A percentile compares a stretch with the other conserved stretches of the same genome.
Evolutionary conservation across 2,797 vertebrate species (phyloP).

Genomic region (Fratercula arctica): DNA sequence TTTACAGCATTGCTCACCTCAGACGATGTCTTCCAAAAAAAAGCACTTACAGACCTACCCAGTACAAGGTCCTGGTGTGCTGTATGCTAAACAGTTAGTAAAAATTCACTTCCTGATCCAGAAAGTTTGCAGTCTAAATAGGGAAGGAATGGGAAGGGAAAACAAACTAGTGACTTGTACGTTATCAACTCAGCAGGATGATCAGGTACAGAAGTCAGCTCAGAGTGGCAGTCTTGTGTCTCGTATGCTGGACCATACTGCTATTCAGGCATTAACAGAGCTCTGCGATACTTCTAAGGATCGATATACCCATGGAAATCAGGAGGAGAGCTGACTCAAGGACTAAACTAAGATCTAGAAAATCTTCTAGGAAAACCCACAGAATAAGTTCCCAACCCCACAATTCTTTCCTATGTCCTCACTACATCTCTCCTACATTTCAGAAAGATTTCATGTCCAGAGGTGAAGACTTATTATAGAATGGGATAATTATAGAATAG

Average conservation of each 20-base stretch:
- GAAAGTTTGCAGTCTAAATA: neutral
- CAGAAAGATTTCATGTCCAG: neutral
- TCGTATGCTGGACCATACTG: rapidly evolving
- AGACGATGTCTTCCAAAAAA: neutral
- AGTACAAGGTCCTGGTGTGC: neutral
- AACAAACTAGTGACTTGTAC: neutral
- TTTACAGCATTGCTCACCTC: neutral
- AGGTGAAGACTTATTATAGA: neutral
- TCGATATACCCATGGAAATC: neutral
- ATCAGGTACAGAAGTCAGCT: neutral
- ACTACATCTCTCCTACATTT: neutral
- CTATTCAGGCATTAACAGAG: neutral
- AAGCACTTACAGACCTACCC: neutral
- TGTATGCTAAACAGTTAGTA: neutral
- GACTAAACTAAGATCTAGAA: neutral
- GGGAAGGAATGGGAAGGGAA: neutral
- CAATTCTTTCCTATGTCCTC: neutral
- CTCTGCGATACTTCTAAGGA: neutral
- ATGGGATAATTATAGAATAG: neutral
- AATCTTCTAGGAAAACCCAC: neutral
- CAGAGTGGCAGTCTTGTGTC: neutral
- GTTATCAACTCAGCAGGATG: neutral
- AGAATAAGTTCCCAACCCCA: neutral
- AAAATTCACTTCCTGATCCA: neutral
- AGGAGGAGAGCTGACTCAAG: neutral